Evolutionary conservation across 1,140 invertebrate species (phyloP).

Genomic region (Heliconius hermathena): DNA sequence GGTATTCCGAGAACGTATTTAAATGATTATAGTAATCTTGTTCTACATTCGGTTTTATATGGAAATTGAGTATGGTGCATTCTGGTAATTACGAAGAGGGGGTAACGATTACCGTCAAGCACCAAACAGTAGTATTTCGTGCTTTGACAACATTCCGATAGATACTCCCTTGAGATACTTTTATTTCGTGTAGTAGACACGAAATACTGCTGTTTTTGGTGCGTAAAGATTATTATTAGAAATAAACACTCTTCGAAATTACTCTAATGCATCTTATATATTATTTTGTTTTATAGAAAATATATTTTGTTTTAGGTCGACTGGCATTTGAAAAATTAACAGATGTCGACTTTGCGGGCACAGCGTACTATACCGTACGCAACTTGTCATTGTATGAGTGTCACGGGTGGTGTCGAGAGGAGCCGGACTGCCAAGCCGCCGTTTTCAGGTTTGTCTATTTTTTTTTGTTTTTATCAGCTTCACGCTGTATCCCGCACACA

Average conservation of each 20-base stretch:
- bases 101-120: no score
- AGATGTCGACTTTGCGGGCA: constrained; percentile 94
- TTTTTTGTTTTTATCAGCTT: neutral
- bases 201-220: no score
- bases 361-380: constrained; percentile 95
- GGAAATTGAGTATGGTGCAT: neutral
- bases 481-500: no score
- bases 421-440: constrained; percentile 94
- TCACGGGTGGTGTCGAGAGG: constrained; percentile 96
- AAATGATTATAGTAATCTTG: neutral
- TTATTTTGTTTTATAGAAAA: neutral
- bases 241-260: no score
- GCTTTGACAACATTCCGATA: no score
- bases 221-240: no score
- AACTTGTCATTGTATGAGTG: constrained; percentile 96
- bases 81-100: no score
- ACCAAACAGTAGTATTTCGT: no score
- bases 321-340: constrained; percentile 97
- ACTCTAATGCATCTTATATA: no score
- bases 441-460: constrained; percentile 86
- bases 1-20: neutral
- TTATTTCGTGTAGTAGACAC: no score
- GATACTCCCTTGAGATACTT: no score
- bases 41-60: neutral
- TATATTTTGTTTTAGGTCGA: constrained; percentile 82